phyloP scores from a whole-genome alignment of 2,797 vertebrate genomes.

The Acestrorhynchus altus region DNA sequence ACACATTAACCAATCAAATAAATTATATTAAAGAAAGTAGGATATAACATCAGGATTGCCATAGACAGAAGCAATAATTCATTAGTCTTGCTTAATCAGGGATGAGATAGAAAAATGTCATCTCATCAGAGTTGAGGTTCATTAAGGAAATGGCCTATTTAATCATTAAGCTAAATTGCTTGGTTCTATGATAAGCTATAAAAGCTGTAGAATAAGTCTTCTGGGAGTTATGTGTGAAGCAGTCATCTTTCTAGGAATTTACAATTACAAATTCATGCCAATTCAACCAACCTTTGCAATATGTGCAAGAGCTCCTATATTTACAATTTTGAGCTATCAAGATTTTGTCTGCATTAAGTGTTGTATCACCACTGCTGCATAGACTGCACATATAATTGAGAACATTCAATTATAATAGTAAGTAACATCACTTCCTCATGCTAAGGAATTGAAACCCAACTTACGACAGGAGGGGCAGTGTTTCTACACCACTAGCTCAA shows the following conservation, averaged over 20 bases:
- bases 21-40: not conserved
- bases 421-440: too few species aligned
- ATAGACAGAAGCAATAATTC: not conserved
- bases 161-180: not conserved
- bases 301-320: too few species aligned
- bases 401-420: too few species aligned
- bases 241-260: not conserved
- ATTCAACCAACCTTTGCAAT: too few species aligned
- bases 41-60: not conserved
- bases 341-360: too few species aligned
- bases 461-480: too few species aligned
- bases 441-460: too few species aligned
- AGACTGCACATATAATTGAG: too few species aligned
- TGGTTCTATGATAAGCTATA: not conserved
- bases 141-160: not conserved
- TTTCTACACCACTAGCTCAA: too few species aligned
- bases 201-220: not conserved
- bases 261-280: too few species aligned
- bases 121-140: constrained; percentile 2
- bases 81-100: not conserved
- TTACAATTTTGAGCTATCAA: too few species aligned
- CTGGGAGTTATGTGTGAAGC: not conserved
- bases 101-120: not conserved
- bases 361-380: too few species aligned
- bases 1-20: not conserved